A percentile compares a stretch with the other conserved stretches of the same genome.
Conservation (phyloP, 2,797 vertebrate genomes). For the Toxotes lorentzi region DNA sequence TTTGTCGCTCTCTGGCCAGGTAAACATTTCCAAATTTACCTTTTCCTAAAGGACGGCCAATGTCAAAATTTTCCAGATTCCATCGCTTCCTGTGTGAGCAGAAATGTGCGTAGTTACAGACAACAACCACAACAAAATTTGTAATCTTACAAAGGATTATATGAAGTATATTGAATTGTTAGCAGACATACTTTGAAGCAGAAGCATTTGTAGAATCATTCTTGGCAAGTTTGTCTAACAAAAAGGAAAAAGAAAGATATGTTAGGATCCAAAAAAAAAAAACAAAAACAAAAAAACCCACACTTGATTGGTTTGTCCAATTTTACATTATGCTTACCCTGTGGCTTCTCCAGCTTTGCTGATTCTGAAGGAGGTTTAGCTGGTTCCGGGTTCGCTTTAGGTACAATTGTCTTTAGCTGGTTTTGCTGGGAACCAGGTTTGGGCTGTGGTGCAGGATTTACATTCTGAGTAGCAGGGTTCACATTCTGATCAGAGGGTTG, state of each 20-base stretch:
- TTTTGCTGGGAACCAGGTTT: slow-evolving; percentile 57
- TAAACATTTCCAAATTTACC: slow-evolving; percentile 99
- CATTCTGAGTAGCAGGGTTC: slow-evolving; percentile 56
- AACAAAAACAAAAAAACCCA: background rate
- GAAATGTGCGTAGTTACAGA: background rate
- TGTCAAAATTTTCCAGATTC: slow-evolving; percentile 96
- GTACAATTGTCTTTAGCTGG: slow-evolving; percentile 41
- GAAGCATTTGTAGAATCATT: slow-evolving; percentile 20
- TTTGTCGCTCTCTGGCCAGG: slow-evolving; percentile 93
- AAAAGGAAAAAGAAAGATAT: background rate
- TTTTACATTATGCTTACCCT: slow-evolving; percentile 61
- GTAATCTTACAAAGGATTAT: background rate
- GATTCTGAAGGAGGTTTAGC: slow-evolving; percentile 46
- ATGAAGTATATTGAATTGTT: background rate
- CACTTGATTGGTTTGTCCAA: background rate
- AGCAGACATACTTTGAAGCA: slow-evolving; percentile 68
- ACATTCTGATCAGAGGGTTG: slow-evolving; percentile 71
- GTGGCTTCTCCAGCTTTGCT: slow-evolving; percentile 65
- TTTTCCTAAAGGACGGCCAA: slow-evolving; percentile 96
- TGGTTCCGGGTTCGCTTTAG: slow-evolving; percentile 35
- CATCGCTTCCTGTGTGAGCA: slow-evolving; percentile 87
- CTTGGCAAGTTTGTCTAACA: slow-evolving; percentile 68
- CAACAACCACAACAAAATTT: background rate
- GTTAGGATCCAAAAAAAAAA: background rate
- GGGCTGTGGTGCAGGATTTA: slow-evolving; percentile 35